A percentile compares a stretch with the other conserved stretches of the same genome.
Evolutionary conservation across 2,113 vertebrate genomes (phyloP).

Genomic region (Ictidomys tridecemlineatus): DNA sequence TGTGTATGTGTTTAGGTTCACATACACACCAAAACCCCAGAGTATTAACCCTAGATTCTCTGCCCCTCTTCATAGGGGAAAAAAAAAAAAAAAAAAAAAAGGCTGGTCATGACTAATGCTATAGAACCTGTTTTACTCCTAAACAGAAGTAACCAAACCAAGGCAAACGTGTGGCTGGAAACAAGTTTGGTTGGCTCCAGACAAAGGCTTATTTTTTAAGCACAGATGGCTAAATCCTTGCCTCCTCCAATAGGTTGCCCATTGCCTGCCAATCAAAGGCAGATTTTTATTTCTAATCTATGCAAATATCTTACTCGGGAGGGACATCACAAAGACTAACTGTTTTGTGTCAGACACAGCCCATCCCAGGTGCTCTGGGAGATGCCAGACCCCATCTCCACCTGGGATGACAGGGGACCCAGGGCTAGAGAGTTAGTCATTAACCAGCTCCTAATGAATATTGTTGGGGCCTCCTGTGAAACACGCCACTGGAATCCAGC

Average conservation of each 20-base stretch:
- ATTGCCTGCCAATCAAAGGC: slow-evolving; percentile 83
- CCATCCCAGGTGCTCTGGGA: slow-evolving; percentile 82
- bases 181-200: slow-evolving; percentile 82
- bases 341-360: slow-evolving; percentile 75
- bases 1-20: not conserved
- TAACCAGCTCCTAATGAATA: slow-evolving; percentile 54
- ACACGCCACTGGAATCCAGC: slow-evolving; percentile 67
- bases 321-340: slow-evolving; percentile 81
- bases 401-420: slow-evolving; percentile 73
- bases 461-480: slow-evolving; percentile 36
- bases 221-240: slow-evolving; percentile 82
- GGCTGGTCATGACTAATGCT: not conserved
- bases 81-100: not conserved
- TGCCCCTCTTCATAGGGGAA: not conserved
- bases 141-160: not conserved
- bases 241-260: slow-evolving; percentile 74
- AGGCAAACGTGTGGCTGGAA: slow-evolving; percentile 81
- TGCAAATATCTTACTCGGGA: slow-evolving; percentile 84
- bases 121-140: slow-evolving; percentile 7
- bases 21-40: not conserved
- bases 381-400: slow-evolving; percentile 79
- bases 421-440: slow-evolving; percentile 71
- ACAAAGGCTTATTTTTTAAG: slow-evolving; percentile 84
- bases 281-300: slow-evolving; percentile 86
- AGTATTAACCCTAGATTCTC: not conserved